These are phyloP conservation scores for Muscicapa striata DNA, from an alignment of 2,797 vertebrate species.

Conservation along the genomic window DNA sequence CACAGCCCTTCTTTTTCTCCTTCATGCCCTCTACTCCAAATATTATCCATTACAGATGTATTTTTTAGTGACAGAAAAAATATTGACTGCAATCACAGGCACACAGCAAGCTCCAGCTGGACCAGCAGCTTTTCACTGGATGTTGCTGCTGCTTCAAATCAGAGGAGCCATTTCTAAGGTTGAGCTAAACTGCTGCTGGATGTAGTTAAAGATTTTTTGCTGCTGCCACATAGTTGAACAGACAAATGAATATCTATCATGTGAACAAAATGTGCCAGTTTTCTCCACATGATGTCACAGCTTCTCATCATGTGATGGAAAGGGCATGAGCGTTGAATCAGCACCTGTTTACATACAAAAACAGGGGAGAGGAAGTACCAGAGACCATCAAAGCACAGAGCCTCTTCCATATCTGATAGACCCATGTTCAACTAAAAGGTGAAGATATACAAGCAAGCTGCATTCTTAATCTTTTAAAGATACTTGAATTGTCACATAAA, in stretches of 20 bases:
- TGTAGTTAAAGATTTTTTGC: background rate
- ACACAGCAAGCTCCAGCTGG: background rate
- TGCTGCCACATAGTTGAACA: background rate
- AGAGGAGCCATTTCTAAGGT: background rate
- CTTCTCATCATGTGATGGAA: background rate
- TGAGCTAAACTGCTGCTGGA: background rate
- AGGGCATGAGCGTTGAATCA: fast-evolving
- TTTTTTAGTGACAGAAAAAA: background rate
- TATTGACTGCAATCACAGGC: background rate
- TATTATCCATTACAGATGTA: background rate
- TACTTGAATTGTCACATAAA: background rate
- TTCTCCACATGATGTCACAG: background rate
- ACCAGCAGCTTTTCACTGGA: background rate
- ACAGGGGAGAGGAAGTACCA: background rate
- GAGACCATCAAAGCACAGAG: background rate
- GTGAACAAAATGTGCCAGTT: background rate
- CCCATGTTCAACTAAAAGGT: background rate
- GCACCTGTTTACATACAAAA: background rate
- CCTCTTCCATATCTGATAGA: background rate
- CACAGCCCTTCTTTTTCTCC: background rate
- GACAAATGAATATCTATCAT: background rate
- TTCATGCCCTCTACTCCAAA: background rate
- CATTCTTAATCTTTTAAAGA: background rate
- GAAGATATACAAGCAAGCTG: background rate
- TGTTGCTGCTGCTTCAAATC: background rate